Percentiles rank a stretch among this genome's conserved stretches.
Evolutionary conservation across 2,797 vertebrate species (phyloP).

Genomic region (Carcharodon carcharias): DNA sequence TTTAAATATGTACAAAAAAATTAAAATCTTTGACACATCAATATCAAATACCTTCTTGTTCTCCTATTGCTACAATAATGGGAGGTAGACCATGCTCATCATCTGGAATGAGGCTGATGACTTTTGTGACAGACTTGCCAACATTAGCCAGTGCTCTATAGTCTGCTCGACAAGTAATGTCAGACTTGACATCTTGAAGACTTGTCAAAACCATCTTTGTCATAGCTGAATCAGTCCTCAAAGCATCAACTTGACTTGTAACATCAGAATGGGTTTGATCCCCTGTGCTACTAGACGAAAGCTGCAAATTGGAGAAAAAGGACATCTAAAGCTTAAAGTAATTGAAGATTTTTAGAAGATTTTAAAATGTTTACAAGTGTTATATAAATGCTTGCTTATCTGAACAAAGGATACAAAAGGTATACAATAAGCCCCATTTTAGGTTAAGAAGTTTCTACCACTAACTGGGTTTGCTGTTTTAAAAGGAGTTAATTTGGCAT

Average conservation of each 20-base stretch:
- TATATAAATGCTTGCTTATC: not conserved
- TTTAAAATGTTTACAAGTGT: not conserved
- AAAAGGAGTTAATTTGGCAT: not conserved
- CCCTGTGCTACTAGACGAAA: not conserved
- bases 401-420: not conserved
- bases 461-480: not conserved
- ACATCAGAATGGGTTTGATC: constrained; percentile 10
- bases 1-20: not conserved
- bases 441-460: not conserved
- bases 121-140: constrained; percentile 57
- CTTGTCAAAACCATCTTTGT: constrained; percentile 40
- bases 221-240: not conserved
- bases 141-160: constrained; percentile 68
- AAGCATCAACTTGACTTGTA: constrained; percentile 13
- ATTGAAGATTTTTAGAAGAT: not conserved
- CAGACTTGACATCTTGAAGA: constrained; percentile 44
- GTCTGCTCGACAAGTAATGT: constrained; percentile 59
- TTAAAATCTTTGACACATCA: not conserved
- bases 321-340: not conserved
- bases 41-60: constrained; percentile 51
- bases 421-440: not conserved
- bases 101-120: constrained; percentile 70
- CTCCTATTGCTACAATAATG: constrained; percentile 65
- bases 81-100: constrained; percentile 73
- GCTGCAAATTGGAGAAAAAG: not conserved